These are phyloP conservation scores for Lithosia quadra DNA, from an alignment of 2,888 invertebrate genomes.

Conservation along the genomic window DNA sequence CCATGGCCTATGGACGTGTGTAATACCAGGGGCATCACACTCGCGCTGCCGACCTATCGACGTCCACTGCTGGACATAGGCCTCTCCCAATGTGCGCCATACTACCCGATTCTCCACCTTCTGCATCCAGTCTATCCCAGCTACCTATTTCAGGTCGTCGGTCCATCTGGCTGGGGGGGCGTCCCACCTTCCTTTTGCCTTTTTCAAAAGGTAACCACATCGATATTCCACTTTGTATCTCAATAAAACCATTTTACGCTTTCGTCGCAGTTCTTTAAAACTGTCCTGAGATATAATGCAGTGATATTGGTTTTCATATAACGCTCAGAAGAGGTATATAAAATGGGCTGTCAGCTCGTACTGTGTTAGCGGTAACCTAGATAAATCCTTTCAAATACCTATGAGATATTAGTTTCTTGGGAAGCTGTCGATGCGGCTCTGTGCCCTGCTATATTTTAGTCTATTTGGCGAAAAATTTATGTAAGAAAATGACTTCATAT, in stretches of 20 bases:
- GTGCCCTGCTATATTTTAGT: neutral
- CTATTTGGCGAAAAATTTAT: neutral
- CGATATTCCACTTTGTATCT: neutral
- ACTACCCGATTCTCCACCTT: too few species aligned
- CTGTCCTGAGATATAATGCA: slow-evolving; percentile 18
- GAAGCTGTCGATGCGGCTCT: slow-evolving; percentile 9
- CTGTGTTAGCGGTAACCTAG: neutral
- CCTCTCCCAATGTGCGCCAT: too few species aligned
- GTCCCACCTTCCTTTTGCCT: too few species aligned
- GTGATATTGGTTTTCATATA: slow-evolving; percentile 37
- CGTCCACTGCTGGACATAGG: too few species aligned
- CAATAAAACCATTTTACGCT: slow-evolving; percentile 13
- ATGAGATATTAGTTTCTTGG: slow-evolving; percentile 17
- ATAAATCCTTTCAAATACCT: slow-evolving; percentile 17
- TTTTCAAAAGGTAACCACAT: neutral
- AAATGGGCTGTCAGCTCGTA: slow-evolving; percentile 18
- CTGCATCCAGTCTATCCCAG: too few species aligned
- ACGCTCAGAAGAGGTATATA: slow-evolving; percentile 27
- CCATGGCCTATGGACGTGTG: too few species aligned
- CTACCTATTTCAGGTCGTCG: too few species aligned
- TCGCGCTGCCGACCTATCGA: too few species aligned
- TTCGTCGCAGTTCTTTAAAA: slow-evolving; percentile 25
- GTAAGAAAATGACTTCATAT: neutral
- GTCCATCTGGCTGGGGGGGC: too few species aligned
- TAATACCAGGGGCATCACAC: too few species aligned